These are phyloP conservation scores for Morus bassanus DNA, from an alignment of 2,797 vertebrate species.

Conservation along the genomic window DNA sequence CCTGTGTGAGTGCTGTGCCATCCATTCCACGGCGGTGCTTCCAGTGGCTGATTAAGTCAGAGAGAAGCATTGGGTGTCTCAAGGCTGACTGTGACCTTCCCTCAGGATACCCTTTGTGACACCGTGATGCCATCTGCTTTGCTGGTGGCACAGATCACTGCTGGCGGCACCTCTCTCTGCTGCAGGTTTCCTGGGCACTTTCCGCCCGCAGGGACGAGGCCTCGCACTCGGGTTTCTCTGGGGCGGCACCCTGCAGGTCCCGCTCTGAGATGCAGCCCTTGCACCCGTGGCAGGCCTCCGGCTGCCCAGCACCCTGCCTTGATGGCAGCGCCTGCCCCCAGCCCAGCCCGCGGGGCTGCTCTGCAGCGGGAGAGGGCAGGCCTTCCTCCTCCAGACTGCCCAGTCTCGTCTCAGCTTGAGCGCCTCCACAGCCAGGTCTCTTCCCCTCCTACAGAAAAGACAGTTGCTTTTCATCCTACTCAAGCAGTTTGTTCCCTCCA, in stretches of 20 bases:
- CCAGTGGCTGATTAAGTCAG: neutral
- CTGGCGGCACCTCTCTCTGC: neutral
- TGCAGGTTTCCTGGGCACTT: neutral
- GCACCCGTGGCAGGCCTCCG: neutral
- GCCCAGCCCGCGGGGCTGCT: neutral
- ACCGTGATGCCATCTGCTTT: neutral
- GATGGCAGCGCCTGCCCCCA: neutral
- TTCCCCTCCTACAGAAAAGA: neutral
- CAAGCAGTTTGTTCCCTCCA: neutral
- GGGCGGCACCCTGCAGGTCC: neutral
- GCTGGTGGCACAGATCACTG: neutral
- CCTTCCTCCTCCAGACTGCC: neutral
- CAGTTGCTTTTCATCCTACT: neutral
- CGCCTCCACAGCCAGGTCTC: neutral
- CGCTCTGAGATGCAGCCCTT: neutral
- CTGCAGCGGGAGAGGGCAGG: no score
- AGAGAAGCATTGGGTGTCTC: neutral
- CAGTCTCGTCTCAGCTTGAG: neutral
- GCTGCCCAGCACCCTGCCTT: neutral
- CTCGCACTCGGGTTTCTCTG: rapidly evolving
- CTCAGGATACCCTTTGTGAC: no score
- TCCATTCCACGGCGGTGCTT: rapidly evolving
- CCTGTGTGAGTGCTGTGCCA: neutral
- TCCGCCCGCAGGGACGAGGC: rapidly evolving
- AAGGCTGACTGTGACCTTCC: neutral